Evolutionary conservation across 64 coral and sea anemone species (phyloP).

Genomic region (Stylophora pistillata): DNA sequence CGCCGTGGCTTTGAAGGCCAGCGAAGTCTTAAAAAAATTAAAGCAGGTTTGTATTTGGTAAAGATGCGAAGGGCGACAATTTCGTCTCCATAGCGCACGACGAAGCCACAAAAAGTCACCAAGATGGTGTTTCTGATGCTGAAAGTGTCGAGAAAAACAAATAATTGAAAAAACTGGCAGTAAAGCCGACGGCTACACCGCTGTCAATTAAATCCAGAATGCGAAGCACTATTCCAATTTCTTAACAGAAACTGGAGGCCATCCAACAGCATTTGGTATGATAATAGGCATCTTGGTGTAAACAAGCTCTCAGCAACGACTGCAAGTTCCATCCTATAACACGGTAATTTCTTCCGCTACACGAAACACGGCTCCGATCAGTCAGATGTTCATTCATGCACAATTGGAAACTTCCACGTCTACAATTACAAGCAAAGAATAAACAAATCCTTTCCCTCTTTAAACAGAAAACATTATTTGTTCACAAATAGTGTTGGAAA

Average conservation of each 20-base stretch:
- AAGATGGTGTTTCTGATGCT: slow-evolving; percentile 23
- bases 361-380: no score
- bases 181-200: slow-evolving; percentile 19
- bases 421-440: no score
- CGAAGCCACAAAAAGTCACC: slow-evolving; percentile 35
- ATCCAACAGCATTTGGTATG: slow-evolving; percentile 28
- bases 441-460: no score
- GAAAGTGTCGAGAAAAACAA: slow-evolving; percentile 32
- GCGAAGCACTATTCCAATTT: slow-evolving; percentile 45
- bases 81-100: slow-evolving; percentile 40
- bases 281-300: slow-evolving; percentile 28
- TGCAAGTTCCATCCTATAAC: no score
- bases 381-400: no score
- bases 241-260: slow-evolving; percentile 30
- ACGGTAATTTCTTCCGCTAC: no score
- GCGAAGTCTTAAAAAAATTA: slow-evolving; percentile 12
- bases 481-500: no score
- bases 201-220: slow-evolving; percentile 38
- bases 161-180: slow-evolving; percentile 46
- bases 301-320: slow-evolving; percentile 37
- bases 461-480: no score
- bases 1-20: slow-evolving; percentile 65
- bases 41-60: slow-evolving; percentile 51
- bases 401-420: no score
- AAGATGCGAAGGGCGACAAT: slow-evolving; percentile 35